Conservation (phyloP, 2,888 invertebrate genomes). For the Frankliniella fusca region DNA sequence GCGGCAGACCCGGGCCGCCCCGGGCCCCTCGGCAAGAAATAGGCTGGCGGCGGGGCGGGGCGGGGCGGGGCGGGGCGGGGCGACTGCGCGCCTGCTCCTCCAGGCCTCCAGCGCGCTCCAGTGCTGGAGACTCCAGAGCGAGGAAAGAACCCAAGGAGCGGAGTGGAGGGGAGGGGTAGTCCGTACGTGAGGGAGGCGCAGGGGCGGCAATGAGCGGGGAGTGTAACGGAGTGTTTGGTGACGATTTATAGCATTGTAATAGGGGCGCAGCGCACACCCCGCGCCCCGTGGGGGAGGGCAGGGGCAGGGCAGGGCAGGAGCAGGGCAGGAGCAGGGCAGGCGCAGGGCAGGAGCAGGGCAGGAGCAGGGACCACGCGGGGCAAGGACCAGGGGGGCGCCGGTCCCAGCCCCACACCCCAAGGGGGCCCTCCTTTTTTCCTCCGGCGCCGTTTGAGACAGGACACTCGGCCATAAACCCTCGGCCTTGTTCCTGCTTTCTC, state of each 20-base stretch:
- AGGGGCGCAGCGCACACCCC: not conserved
- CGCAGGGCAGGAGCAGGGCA: not conserved
- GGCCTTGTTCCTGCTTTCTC: not conserved
- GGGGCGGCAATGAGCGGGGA: constrained; percentile 2
- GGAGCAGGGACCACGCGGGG: not conserved
- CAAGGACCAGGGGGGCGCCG: not conserved
- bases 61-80: not conserved
- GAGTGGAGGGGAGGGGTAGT: too few species aligned
- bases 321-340: not conserved
- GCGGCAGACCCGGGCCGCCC: not conserved
- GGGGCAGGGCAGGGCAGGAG: not conserved
- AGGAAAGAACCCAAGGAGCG: too few species aligned
- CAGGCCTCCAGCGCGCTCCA: too few species aligned
- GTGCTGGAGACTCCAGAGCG: too few species aligned
- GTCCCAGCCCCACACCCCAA: not conserved
- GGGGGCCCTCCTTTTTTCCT: constrained; percentile 16
- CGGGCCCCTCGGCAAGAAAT: not conserved
- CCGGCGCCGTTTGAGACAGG: not conserved
- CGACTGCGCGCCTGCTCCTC: not conserved
- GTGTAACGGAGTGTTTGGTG: constrained; percentile 14
- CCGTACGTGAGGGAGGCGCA: not conserved
- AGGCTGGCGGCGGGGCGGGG: not conserved
- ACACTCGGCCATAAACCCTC: not conserved
- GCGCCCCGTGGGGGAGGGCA: not conserved
- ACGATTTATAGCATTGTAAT: constrained; percentile 26